Conservation (phyloP, 2,113 vertebrate genomes). For the Prunella fulvescens region DNA sequence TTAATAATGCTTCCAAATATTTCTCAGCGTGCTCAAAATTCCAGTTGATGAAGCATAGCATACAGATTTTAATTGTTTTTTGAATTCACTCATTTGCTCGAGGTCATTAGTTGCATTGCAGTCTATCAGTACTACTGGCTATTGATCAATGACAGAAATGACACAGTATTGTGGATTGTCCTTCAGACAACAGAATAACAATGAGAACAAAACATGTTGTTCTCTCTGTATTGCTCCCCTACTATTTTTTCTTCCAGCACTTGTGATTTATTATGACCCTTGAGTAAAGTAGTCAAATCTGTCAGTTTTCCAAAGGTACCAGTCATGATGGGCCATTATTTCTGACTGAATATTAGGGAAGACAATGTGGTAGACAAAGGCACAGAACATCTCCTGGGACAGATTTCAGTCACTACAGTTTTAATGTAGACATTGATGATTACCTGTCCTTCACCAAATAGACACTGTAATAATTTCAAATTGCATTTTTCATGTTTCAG, state of each 20-base stretch:
- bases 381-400: background rate
- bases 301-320: constrained; percentile 4
- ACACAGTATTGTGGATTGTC: background rate
- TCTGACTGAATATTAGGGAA: background rate
- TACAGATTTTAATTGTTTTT: background rate
- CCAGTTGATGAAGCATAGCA: background rate
- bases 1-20: background rate
- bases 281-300: background rate
- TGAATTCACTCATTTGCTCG: background rate
- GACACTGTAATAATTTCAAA: background rate
- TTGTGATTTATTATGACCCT: constrained; percentile 21
- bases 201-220: constrained; percentile 2
- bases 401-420: background rate
- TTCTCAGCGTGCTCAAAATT: background rate
- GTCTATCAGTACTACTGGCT: background rate
- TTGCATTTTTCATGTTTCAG: constrained; percentile 2
- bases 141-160: constrained; percentile 33
- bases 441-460: constrained; percentile 27
- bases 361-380: background rate
- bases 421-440: background rate
- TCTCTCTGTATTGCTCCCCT: background rate
- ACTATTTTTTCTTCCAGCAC: background rate
- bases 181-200: background rate
- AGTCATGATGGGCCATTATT: background rate
- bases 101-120: background rate